Evolutionary conservation across 2,113 vertebrate genomes (phyloP).

Genomic region (Myotis brandtii): DNA sequence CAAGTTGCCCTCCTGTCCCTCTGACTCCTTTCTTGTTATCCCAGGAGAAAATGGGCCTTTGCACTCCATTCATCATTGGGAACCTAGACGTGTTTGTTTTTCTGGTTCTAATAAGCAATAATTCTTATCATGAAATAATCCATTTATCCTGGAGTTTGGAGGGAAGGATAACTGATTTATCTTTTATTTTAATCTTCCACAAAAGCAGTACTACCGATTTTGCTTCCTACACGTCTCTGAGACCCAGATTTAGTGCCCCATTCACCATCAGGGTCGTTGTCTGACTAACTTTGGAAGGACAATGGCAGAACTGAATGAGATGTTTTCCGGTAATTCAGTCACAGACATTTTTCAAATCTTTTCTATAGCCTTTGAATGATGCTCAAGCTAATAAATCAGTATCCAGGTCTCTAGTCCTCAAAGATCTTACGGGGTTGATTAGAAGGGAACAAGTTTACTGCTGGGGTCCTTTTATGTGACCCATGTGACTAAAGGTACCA

Average conservation of each 20-base stretch:
- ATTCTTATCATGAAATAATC: background rate
- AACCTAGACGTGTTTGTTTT: constrained; percentile 10
- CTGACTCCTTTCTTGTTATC: background rate
- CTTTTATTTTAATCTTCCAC: background rate
- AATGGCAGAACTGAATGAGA: constrained; percentile 24
- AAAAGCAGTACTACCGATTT: constrained; percentile 23
- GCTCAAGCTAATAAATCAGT: constrained; percentile 56
- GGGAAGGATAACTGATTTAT: background rate
- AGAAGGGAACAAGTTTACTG: constrained; percentile 5
- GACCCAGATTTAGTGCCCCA: background rate
- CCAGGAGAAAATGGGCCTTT: constrained; percentile 5
- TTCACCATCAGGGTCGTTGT: background rate
- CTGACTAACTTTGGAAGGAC: background rate
- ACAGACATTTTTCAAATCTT: constrained; percentile 34
- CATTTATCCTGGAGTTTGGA: background rate
- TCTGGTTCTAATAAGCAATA: constrained; percentile 56
- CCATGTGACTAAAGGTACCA: background rate
- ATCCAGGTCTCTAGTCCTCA: constrained; percentile 4
- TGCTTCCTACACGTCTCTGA: background rate
- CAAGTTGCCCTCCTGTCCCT: background rate
- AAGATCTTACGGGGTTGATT: background rate
- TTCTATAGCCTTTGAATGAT: constrained; percentile 13
- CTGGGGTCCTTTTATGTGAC: background rate
- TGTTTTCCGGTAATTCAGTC: constrained; percentile 17
- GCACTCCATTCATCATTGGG: background rate